Base-by-base conservation (phyloP, 2,113 vertebrate genomes). In the Sinocyclocheilus grahami region DNA sequence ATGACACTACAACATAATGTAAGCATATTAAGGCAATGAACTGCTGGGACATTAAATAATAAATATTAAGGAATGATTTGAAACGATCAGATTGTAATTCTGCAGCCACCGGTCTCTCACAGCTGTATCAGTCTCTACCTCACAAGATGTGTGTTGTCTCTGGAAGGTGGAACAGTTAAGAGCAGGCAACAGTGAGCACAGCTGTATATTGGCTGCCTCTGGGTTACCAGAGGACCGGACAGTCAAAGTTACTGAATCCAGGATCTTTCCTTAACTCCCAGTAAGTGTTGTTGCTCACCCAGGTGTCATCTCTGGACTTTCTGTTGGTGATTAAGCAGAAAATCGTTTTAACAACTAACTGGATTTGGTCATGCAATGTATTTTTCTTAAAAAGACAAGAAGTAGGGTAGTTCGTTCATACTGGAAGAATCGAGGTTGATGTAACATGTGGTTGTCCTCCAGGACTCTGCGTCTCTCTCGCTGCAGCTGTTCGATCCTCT, bases 351-450 rank as follows among this genome's bases (percentile, higher is more conserved):
- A 78, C 60, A 37, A 69, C 30, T 4, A 55, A 55, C 53, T 69
- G 30, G 30, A 69, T 69, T 69, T 69, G 30, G 18, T 4, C 1
- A 3, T 48, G 46, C 3, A 48, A 12, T 10, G 42, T 46, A 46
- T 46, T 46, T 46, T 46, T 46, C 42, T 2, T 30, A 5, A 72
- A 74, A 11, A 11, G 1, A 63, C 22, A 33, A 4, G 3, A 48
- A 13, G 20, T 16, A 27, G 30, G n/a, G 46, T 12, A 24, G 48
- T 16, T 6, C 1, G 62, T 2, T 77, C 83, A 18, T 86, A 99
- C 98, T 97, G 97, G 95, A 99, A 99, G 93, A 99, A 99, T 82
- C 95, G 94, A 6, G 98, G 96, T 86, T 97, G 96, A 91, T 99
- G 96, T 14, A 95, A 93, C 87, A 93, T 46, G 8, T 92, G 93